Evolutionary conservation across 1,140 invertebrate species (phyloP).

Genomic region (Drosophila pectinifera): DNA sequence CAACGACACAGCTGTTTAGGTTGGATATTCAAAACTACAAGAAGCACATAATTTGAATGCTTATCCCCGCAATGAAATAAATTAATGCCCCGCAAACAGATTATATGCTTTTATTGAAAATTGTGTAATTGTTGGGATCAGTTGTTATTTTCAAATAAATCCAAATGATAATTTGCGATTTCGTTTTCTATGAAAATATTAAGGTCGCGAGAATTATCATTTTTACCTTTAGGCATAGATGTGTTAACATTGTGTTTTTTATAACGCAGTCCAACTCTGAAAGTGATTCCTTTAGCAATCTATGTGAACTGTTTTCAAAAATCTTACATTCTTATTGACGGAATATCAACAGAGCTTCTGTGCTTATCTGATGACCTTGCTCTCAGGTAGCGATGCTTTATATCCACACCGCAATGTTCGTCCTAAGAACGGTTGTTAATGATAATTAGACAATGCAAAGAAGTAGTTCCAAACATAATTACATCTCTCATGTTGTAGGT

Average conservation of each 20-base stretch:
- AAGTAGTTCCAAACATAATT: conserved; percentile 83
- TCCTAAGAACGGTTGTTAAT: conserved; percentile 40
- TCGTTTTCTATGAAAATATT: conserved; percentile 62
- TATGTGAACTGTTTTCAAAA: background rate
- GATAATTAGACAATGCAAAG: accelerated
- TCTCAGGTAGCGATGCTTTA: conserved; percentile 73
- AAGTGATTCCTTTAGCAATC: conserved; percentile 16
- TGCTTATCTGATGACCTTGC: conserved; percentile 59
- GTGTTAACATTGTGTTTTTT: conserved; percentile 55
- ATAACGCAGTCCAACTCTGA: conserved; percentile 52
- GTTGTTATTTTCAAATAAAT: conserved; percentile 52
- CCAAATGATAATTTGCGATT: conserved; percentile 56
- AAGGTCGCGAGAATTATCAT: conserved; percentile 44
- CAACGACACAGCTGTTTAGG: conserved; percentile 2
- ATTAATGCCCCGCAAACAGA: background rate
- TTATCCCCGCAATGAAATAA: conserved; percentile 1
- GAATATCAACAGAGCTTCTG: conserved; percentile 61
- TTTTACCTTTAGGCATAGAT: conserved; percentile 51
- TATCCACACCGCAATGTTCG: conserved; percentile 69
- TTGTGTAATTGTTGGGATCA: conserved; percentile 14
- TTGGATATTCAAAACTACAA: background rate
- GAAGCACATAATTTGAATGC: background rate
- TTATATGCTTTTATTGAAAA: conserved; percentile 5
- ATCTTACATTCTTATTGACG: conserved; percentile 67
- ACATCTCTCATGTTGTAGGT: conserved; percentile 98